These are phyloP conservation scores for Catamblyrhynchus diadema DNA, from an alignment of 2,797 vertebrate species.

Conservation along the genomic window DNA sequence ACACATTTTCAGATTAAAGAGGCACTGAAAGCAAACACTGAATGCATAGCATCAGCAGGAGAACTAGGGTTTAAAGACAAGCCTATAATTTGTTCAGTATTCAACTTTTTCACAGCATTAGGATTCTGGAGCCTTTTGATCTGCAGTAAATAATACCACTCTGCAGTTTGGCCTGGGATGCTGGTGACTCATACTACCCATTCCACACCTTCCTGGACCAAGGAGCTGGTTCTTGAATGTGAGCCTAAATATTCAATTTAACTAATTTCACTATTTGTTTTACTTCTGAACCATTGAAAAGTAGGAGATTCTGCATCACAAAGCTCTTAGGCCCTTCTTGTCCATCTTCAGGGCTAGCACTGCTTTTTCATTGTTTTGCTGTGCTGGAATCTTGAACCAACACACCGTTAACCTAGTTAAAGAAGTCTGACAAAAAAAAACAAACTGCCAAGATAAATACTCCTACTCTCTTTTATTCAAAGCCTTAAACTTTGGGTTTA, in stretches of 20 bases:
- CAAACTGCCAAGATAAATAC: not conserved
- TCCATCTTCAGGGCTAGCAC: not conserved
- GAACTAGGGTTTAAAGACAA: not conserved
- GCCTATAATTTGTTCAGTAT: not conserved
- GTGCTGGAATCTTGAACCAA: not conserved
- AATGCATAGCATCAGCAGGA: not conserved
- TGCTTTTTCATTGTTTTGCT: not conserved
- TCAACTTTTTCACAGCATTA: not conserved
- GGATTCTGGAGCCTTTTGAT: not conserved
- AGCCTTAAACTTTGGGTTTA: not conserved
- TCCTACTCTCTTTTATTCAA: not conserved
- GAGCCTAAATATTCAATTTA: not conserved
- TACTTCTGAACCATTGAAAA: not conserved
- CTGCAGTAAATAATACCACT: not conserved
- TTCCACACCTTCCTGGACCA: not conserved
- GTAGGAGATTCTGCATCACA: not conserved
- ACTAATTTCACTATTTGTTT: not conserved
- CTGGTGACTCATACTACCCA: not conserved
- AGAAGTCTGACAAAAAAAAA: not conserved
- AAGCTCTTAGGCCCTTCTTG: not conserved
- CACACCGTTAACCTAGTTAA: not conserved
- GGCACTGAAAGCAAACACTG: not conserved
- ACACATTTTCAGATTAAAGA: not conserved
- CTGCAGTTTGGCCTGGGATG: not conserved
- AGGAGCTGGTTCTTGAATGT: not conserved